Evolutionary conservation across 2,113 vertebrate genomes (phyloP).

Genomic region (Aphelocoma coerulescens): DNA sequence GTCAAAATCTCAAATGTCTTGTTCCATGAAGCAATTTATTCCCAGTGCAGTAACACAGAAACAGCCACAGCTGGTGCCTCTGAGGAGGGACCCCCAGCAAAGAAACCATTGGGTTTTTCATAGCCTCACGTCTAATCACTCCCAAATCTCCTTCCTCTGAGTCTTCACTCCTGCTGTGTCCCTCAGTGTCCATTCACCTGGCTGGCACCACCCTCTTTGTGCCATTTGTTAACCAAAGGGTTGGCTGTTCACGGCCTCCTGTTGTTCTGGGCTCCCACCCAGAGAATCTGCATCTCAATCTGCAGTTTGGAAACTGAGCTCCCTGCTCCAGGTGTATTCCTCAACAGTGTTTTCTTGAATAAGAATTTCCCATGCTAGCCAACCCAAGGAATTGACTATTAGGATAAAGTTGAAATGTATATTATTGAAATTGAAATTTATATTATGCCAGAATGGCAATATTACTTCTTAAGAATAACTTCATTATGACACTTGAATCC

Average conservation of each 20-base stretch:
- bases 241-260: too few species aligned
- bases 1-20: neutral
- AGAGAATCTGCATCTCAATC: neutral
- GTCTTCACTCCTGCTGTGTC: rapidly evolving
- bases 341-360: neutral
- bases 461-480: neutral
- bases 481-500: neutral
- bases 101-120: neutral
- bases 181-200: neutral
- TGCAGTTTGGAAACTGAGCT: neutral
- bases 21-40: neutral
- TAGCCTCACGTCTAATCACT: rapidly evolving
- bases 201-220: rapidly evolving
- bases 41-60: rapidly evolving
- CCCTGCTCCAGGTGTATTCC: neutral
- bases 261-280: neutral
- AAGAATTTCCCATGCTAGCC: neutral
- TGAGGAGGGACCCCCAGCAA: neutral
- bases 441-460: neutral
- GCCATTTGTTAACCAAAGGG: neutral
- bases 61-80: neutral
- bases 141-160: neutral
- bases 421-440: neutral
- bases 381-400: neutral
- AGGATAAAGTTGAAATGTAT: neutral